phyloP scores from a whole-genome alignment of 2,888 invertebrate species.

The Malthinus flaveolus region DNA sequence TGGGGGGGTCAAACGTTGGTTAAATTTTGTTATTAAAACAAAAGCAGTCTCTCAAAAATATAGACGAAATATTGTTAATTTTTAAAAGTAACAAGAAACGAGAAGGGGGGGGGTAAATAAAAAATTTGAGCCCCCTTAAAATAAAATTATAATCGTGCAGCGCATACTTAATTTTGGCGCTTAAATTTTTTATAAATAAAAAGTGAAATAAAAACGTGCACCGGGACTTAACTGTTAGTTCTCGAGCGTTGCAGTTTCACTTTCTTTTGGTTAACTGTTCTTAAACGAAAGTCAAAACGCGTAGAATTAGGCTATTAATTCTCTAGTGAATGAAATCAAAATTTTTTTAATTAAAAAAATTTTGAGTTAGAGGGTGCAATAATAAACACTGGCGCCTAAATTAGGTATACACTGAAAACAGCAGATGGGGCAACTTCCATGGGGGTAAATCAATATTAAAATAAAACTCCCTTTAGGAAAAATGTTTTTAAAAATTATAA shows the following conservation, averaged over 20 bases:
- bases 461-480: neutral
- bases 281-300: constrained; percentile 4
- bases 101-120: no score
- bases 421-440: neutral
- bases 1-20: no score
- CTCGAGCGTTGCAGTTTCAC: constrained; percentile 5
- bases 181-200: neutral
- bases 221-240: neutral
- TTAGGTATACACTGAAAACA: neutral
- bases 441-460: neutral
- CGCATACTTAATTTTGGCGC: no score
- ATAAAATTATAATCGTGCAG: no score
- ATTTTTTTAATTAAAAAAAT: neutral
- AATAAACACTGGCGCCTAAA: neutral
- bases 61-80: no score
- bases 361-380: neutral
- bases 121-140: neutral
- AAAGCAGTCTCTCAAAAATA: no score
- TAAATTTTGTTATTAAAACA: no score
- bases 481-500: neutral
- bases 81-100: no score
- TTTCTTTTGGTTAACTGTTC: constrained; percentile 6
- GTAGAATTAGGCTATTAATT: neutral
- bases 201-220: neutral
- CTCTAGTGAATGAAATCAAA: neutral